Base-by-base conservation (phyloP, 2,113 vertebrate species). In the Spizaetus ornatus region DNA sequence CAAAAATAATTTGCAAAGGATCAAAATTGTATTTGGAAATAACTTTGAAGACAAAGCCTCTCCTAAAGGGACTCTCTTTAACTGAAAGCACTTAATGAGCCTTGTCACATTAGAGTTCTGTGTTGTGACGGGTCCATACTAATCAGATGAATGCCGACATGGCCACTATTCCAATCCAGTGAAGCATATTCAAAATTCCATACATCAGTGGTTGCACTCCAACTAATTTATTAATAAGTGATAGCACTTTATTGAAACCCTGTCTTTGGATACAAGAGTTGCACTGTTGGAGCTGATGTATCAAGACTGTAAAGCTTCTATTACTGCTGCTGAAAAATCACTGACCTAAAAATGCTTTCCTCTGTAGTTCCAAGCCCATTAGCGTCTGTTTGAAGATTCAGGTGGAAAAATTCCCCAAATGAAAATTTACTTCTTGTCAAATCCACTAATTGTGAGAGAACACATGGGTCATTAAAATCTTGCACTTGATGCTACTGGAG, bases 321-420 rank as follows among this genome's bases (percentile, higher is more conserved):
- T 95, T 95, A 80, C 70, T 1, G 29, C 50, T 82, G 86, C 91
- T 96, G 93, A 96, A 96, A 93, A 97, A 96, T 26, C 95, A 96
- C 74, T 97, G 96, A 97, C 97, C 97, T 97, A 97, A 96, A 97
- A 97, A 97, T 55, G 85, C 70, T 93, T 91, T 91, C 82, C 82
- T 95, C 96, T 96, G 83, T 70, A 93, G 84, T 80, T 97, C 89
- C 95, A 95, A 96, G 95, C 82, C 93, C 90, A 96, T 97, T 97
- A 97, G 89, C 0, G 42, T 94, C 94, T 91, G 87, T 93, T 91
- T 91, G 88, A 97, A 95, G 95, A 96, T 93, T 95, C 87, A 97
- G 96, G 95, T 96, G 95, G 96, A 96, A 97, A 93, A 96, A 95
- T 59, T 96, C 78, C 91, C 74, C 91, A 91, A 91, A 95, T 55